Evolutionary conservation across 1,140 invertebrate species (phyloP).

Genomic region (Chlorops oryzae): DNA sequence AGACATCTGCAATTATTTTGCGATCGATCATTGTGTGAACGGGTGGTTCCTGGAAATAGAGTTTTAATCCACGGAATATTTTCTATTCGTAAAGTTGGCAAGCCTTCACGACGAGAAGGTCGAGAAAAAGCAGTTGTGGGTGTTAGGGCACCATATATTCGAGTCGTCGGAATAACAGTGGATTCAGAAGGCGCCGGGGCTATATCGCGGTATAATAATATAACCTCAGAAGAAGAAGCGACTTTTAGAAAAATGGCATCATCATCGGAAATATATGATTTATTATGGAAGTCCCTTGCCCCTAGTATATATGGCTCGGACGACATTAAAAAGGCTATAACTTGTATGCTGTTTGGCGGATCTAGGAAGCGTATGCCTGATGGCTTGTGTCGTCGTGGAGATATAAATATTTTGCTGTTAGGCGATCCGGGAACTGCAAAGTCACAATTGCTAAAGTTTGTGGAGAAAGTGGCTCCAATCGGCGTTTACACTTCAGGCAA

Average conservation of each 20-base stretch:
- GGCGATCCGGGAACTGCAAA: conserved; percentile 99
- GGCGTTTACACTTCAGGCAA: conserved; percentile 98
- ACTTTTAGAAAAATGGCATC: conserved; percentile 80
- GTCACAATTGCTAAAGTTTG: conserved; percentile 96
- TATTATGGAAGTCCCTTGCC: conserved; percentile 85
- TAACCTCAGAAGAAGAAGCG: conserved; percentile 87
- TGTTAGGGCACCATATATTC: conserved; percentile 87
- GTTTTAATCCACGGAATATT: conserved; percentile 92
- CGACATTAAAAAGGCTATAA: conserved; percentile 97
- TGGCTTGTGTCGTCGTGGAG: conserved; percentile 88
- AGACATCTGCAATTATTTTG: conserved; percentile 92
- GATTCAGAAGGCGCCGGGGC: conserved; percentile 75
- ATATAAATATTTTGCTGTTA: conserved; percentile 92
- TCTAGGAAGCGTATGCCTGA: conserved; percentile 88
- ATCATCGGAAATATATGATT: conserved; percentile 82
- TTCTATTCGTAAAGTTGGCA: conserved; percentile 87
- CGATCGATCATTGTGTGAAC: conserved; percentile 91
- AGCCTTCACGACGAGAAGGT: conserved; percentile 55
- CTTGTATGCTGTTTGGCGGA: conserved; percentile 92
- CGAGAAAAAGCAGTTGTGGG: conserved; percentile 84
- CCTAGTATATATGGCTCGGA: conserved; percentile 93
- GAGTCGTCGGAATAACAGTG: conserved; percentile 87
- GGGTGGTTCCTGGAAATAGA: conserved; percentile 92
- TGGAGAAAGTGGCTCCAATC: conserved; percentile 92
- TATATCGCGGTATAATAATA: conserved; percentile 48